These are phyloP conservation scores for Coregonus ussuriensis DNA, from an alignment of 2,797 vertebrate species.

Conservation along the genomic window DNA sequence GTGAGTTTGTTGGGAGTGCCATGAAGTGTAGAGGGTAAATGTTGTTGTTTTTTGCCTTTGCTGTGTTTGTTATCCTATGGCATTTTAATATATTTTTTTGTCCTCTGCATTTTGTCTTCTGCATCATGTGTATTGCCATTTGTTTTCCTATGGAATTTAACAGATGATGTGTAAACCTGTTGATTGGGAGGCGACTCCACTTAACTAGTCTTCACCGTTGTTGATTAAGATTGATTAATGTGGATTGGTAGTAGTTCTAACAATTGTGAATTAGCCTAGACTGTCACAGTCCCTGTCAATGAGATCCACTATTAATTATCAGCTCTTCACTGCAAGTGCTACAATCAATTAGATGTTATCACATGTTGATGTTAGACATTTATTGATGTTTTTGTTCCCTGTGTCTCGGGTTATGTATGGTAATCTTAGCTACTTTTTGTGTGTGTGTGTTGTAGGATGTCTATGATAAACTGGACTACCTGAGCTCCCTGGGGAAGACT, in stretches of 20 bases:
- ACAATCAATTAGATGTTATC: slow-evolving; percentile 19
- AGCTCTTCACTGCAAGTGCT: neutral
- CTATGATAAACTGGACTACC: slow-evolving; percentile 93
- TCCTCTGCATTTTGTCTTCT: too few species aligned
- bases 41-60: neutral
- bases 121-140: neutral
- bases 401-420: neutral
- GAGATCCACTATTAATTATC: neutral
- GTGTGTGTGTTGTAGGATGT: slow-evolving; percentile 82
- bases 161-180: too few species aligned
- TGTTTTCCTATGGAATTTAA: neutral
- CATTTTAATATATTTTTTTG: neutral
- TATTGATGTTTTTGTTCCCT: neutral
- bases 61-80: neutral
- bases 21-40: neutral
- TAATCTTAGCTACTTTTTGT: neutral
- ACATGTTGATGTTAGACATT: neutral
- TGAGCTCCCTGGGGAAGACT: slow-evolving; percentile 94
- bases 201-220: neutral
- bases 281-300: neutral
- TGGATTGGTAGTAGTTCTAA: neutral
- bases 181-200: neutral
- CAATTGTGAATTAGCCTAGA: neutral
- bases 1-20: slow-evolving; percentile 53
- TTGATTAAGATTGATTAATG: neutral